phyloP scores from a whole-genome alignment of 1,140 invertebrate genomes.

The Ptiloglossa arizonensis region DNA sequence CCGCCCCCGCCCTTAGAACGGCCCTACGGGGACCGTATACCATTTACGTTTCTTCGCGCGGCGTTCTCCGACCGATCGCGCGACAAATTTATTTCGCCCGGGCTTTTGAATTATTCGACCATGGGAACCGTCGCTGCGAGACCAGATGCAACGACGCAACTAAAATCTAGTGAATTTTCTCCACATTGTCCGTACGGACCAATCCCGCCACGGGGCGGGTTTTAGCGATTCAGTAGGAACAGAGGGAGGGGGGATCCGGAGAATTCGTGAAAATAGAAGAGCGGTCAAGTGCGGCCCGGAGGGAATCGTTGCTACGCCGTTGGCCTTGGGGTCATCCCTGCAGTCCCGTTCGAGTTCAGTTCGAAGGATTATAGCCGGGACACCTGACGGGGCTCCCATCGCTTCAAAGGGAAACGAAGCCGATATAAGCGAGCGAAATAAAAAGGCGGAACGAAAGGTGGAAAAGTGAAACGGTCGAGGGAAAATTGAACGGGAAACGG shows the following conservation, averaged over 20 bases:
- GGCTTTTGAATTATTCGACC: slow-evolving; percentile 19
- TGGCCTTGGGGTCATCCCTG: slow-evolving; percentile 34
- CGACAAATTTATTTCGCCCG: slow-evolving; percentile 6
- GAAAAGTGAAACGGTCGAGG: slow-evolving; percentile 17
- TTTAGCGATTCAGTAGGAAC: slow-evolving; percentile 15
- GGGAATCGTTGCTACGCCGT: slow-evolving; percentile 48
- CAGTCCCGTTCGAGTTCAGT: slow-evolving; percentile 28
- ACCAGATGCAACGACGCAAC: slow-evolving; percentile 28
- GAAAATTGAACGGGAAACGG: slow-evolving; percentile 2
- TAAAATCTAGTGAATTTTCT: slow-evolving; percentile 44
- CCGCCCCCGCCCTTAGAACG: too few species aligned
- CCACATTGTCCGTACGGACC: slow-evolving; percentile 10
- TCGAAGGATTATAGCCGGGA: slow-evolving; percentile 44
- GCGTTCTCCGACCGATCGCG: background rate
- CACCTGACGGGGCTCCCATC: slow-evolving; percentile 44
- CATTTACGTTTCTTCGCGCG: background rate
- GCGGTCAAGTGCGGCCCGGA: slow-evolving; percentile 40
- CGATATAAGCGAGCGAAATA: slow-evolving; percentile 48
- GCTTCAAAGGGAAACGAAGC: slow-evolving; percentile 41
- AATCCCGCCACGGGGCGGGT: slow-evolving; percentile 16
- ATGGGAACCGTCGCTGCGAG: background rate
- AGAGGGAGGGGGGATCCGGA: background rate
- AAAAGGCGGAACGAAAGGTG: slow-evolving; percentile 24
- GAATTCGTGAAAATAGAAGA: slow-evolving; percentile 40
- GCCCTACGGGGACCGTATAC: too few species aligned